Evolutionary conservation across 2,113 vertebrate species (phyloP), one percentile per base, ranked within the genome.

Genomic region (Hippocampus barbouri): DNA sequence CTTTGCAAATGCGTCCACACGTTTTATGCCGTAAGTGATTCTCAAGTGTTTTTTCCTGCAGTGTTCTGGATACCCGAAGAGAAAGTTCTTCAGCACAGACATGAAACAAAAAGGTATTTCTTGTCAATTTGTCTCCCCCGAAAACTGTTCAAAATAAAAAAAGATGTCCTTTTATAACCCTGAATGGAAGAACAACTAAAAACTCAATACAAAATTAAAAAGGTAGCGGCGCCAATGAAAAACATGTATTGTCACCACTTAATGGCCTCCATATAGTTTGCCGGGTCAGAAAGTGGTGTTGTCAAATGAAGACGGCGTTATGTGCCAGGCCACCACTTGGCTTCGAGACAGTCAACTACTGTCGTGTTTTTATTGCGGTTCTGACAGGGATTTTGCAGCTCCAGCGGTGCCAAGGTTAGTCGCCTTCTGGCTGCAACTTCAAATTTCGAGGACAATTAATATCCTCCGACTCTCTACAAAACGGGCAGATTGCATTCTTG

Each of bases 51-150:
- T 10, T 61, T 87, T 18, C 70, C 73, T 69, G 77, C 76, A 92
- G 90, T 27, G 76, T 81, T 40, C 20, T 89, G 77, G 89, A 92
- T 56, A 90, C 84, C 25, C 79, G 72, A 59, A 86, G 83, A 81
- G 92, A 92, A 66, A 91, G 73, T 74, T 86, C 87, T 20, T 90
- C 91, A 9, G 30, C 59, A 15, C 79, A 90, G 73, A 83, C 71
- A 63, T 81, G 70, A 60, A 78, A 78, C 65, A 77, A 75, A n/a
- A 80, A 88, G 84, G 83, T 88, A 86, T 57, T 75, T 67, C 10
- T 61, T 16, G 45, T 25, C 0, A 61, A 62, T 10, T 21, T n/a
- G 20, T 38, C 54, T 53, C 30, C 21, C 47, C 2, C 40, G 3
- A 30, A 18, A 41, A 16, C 53, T 51, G 54, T 15, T 63, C 21